phyloP scores from a whole-genome alignment of 2,797 vertebrate genomes.

The Platalea minor region DNA sequence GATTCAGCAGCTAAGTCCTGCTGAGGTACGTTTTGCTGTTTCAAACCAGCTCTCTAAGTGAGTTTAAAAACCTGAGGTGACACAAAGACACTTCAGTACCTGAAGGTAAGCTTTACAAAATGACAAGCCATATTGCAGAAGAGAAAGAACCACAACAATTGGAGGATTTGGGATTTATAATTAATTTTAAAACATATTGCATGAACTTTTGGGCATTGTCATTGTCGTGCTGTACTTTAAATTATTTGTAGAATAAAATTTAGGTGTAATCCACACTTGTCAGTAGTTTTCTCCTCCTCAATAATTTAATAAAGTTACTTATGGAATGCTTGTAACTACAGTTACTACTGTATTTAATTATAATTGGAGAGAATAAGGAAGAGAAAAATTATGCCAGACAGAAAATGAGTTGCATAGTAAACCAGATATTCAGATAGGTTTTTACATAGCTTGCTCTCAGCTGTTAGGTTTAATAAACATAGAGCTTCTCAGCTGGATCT shows the following conservation, averaged over 20 bases:
- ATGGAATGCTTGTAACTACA: neutral
- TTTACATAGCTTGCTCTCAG: neutral
- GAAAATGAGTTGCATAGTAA: neutral
- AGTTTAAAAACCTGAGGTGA: neutral
- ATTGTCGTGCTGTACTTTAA: neutral
- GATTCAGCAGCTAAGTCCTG: neutral
- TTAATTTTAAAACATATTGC: neutral
- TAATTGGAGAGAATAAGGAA: neutral
- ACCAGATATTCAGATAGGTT: neutral
- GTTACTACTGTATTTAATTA: neutral
- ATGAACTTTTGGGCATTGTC: neutral
- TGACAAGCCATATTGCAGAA: neutral
- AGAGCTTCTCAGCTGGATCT: neutral
- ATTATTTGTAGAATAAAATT: neutral
- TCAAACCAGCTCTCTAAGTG: neutral
- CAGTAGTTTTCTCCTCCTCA: neutral
- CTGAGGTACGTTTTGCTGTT: neutral
- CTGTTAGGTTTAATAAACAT: neutral
- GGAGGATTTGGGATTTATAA: neutral
- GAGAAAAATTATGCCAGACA: neutral
- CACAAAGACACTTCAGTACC: neutral
- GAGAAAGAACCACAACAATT: neutral
- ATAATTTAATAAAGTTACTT: neutral
- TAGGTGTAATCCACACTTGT: neutral
- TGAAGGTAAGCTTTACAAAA: neutral